A percentile compares a stretch with the other conserved stretches of the same genome.
Conservation (phyloP, 2,797 vertebrate genomes). For the Otolemur crassicaudatus region DNA sequence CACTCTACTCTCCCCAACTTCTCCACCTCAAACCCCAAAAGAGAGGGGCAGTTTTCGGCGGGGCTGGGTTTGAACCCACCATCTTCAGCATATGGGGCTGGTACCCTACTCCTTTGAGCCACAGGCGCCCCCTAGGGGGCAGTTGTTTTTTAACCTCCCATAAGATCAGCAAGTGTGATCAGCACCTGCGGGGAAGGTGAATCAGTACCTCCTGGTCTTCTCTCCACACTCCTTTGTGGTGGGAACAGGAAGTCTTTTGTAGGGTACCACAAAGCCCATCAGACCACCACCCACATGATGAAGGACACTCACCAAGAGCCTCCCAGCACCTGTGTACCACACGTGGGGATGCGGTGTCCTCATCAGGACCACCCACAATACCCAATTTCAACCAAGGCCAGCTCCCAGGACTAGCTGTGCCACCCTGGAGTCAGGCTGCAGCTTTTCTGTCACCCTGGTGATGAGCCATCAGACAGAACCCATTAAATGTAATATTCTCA, state of each 20-base stretch:
- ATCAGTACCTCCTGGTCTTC: not conserved
- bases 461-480: not conserved
- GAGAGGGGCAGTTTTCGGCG: not conserved
- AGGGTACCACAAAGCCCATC: not conserved
- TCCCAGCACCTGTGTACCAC: rapidly evolving
- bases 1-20: not conserved
- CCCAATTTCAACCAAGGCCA: not conserved
- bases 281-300: rapidly evolving
- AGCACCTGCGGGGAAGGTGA: not conserved
- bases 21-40: not conserved
- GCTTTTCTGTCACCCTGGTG: not conserved
- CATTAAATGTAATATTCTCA: not conserved
- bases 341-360: rapidly evolving
- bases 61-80: no score
- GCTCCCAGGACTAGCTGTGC: not conserved
- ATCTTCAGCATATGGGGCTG: no score
- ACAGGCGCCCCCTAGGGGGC: no score
- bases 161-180: no score
- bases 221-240: not conserved
- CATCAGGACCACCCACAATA: not conserved
- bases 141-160: not conserved
- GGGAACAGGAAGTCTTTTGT: not conserved
- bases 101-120: no score
- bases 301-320: not conserved
- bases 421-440: not conserved